phyloP scores from a whole-genome alignment of 2,797 vertebrate genomes.

The Tapirus indicus region DNA sequence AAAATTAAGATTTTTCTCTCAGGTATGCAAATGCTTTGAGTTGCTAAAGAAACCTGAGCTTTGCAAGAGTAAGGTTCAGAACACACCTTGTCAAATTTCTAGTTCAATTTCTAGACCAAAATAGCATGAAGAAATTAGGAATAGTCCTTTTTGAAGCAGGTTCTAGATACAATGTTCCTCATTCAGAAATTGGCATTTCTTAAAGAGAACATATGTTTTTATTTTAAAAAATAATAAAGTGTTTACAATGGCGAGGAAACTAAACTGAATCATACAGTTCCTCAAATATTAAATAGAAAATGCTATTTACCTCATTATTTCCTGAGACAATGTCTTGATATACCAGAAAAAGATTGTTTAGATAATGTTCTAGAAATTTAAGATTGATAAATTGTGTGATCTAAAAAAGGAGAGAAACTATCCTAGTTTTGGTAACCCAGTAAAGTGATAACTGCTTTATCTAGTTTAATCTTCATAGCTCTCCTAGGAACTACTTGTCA shows the following conservation, averaged over 20 bases:
- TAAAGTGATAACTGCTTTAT: neutral
- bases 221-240: neutral
- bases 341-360: neutral
- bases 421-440: neutral
- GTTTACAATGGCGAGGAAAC: neutral
- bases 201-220: neutral
- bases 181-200: neutral
- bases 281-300: neutral
- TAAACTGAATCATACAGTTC: neutral
- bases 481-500: neutral
- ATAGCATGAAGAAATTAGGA: neutral
- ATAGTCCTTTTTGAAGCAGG: neutral
- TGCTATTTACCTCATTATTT: neutral
- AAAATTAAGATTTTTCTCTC: neutral
- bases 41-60: slow-evolving; percentile 27
- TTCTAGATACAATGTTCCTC: neutral
- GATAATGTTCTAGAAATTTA: neutral
- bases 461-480: neutral
- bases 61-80: neutral
- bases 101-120: slow-evolving; percentile 13
- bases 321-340: neutral
- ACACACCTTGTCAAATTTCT: neutral
- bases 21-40: neutral
- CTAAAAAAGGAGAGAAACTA: neutral
- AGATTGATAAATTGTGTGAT: neutral